Conservation (phyloP, 2,113 vertebrate species). For the Pituophis catenifer region DNA sequence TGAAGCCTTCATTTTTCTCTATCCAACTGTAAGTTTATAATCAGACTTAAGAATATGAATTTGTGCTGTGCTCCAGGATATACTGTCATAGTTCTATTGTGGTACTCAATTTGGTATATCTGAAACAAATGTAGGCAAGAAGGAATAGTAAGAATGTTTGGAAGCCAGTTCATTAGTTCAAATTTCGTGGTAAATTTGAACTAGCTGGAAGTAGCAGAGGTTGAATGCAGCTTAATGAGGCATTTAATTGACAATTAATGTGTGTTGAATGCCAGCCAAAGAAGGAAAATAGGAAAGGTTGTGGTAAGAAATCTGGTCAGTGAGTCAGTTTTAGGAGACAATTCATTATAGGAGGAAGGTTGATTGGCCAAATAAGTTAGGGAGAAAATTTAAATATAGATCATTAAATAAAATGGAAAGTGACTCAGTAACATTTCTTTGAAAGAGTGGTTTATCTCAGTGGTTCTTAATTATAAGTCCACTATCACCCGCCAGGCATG, state of each 20-base stretch:
- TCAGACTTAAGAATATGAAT: neutral
- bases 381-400: neutral
- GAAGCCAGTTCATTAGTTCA: neutral
- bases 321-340: neutral
- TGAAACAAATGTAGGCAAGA: neutral
- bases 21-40: neutral
- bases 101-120: neutral
- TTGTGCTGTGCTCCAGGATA: neutral
- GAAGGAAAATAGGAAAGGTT: neutral
- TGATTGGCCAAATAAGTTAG: neutral
- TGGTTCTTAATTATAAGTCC: neutral
- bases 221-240: constrained; percentile 14
- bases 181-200: neutral
- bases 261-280: constrained; percentile 1
- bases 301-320: neutral
- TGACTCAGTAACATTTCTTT: neutral
- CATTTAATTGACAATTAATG: constrained; percentile 24
- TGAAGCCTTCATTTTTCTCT: neutral
- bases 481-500: neutral
- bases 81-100: too few species aligned
- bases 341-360: neutral
- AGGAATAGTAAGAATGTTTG: neutral
- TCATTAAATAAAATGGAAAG: neutral
- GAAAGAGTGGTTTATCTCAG: neutral
- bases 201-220: constrained; percentile 2